Conservation (phyloP, 2,888 invertebrate genomes). For the Leptopterna dolabrata region DNA sequence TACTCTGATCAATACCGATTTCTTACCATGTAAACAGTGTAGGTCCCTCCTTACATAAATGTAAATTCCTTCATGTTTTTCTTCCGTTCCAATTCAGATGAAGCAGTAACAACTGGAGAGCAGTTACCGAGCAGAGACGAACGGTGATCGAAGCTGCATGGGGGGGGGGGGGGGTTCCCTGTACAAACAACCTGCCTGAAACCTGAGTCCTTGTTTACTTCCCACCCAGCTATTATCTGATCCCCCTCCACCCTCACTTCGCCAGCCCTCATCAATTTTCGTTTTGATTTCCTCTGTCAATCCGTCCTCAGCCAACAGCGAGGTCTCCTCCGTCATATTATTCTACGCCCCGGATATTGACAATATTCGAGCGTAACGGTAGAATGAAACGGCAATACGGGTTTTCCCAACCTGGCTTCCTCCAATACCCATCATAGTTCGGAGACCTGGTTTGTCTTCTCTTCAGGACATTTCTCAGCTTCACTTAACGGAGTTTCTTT, state of each 20-base stretch:
- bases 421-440: too few relatives aligned
- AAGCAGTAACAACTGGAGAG: neutral
- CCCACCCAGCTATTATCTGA: neutral
- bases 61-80: too few relatives aligned
- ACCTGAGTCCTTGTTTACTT: constrained; percentile 35
- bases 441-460: too few relatives aligned
- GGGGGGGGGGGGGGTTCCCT: neutral
- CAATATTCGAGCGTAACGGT: neutral
- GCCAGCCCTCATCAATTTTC: constrained; percentile 32
- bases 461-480: too few relatives aligned
- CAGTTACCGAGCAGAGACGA: neutral
- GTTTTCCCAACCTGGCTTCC: neutral
- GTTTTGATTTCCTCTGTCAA: constrained; percentile 41
- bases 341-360: constrained; percentile 5
- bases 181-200: constrained; percentile 25
- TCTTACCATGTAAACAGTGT: too few relatives aligned
- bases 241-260: neutral
- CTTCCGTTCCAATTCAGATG: neutral
- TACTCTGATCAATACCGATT: too few relatives aligned
- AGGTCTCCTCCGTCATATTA: neutral
- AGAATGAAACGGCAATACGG: neutral
- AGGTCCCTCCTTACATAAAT: too few relatives aligned
- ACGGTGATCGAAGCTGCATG: neutral
- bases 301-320: constrained; percentile 14
- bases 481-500: too few relatives aligned